Evolutionary conservation across 2,888 invertebrate genomes (phyloP).

Genomic region (Scaptomyza flava): DNA sequence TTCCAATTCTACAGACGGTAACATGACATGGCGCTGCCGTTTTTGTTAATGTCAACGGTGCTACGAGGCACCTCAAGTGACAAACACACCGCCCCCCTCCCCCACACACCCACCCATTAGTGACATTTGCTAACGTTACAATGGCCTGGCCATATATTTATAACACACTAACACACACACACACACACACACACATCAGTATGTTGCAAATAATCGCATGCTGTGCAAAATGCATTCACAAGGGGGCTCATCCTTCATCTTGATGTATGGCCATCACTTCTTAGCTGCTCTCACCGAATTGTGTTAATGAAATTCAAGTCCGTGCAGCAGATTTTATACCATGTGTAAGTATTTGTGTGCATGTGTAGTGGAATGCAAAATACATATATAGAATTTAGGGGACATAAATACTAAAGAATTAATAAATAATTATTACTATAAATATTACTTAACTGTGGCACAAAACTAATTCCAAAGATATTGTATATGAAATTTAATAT

Average conservation of each 20-base stretch:
- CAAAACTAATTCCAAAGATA: background rate
- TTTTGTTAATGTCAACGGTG: conserved; percentile 59
- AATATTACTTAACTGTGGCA: background rate
- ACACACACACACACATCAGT: background rate
- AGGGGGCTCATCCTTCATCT: conserved; percentile 67
- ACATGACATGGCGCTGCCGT: conserved; percentile 44
- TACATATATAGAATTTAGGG: background rate
- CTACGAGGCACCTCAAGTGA: conserved; percentile 8
- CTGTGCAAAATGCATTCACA: conserved; percentile 30
- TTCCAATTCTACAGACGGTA: conserved; percentile 57
- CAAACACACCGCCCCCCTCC: conserved; percentile 28
- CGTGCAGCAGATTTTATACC: conserved; percentile 37
- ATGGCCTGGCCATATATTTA: conserved; percentile 54
- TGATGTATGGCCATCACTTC: conserved; percentile 75
- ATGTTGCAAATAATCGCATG: conserved; percentile 30
- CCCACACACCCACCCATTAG: conserved; percentile 42
- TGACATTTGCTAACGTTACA: conserved; percentile 66
- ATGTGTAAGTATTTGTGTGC: background rate
- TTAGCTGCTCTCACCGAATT: conserved; percentile 54
- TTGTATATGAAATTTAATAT: background rate
- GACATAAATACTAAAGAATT: background rate
- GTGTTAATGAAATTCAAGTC: conserved; percentile 76
- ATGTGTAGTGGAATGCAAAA: background rate
- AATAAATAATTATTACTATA: background rate
- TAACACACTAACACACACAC: conserved; percentile 13